Conservation (phyloP, 2,888 invertebrate species). For the Alsophila aescularia region DNA sequence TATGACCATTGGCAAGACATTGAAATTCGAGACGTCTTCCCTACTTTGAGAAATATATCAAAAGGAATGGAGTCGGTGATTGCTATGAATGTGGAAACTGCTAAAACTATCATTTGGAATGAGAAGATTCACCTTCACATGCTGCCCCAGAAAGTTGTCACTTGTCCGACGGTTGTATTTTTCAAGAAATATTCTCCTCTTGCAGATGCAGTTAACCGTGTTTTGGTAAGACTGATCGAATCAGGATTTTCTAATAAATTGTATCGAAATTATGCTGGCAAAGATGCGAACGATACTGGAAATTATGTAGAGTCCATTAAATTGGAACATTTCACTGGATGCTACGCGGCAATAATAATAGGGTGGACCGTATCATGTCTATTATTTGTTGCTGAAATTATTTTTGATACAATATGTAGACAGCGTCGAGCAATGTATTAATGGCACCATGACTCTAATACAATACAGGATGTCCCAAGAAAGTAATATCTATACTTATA, state of each 20-base stretch:
- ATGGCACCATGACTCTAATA: no score
- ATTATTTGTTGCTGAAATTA: conserved; percentile 57
- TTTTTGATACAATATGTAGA: conserved; percentile 39
- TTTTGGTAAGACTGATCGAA: conserved; percentile 57
- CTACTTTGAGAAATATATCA: conserved; percentile 50
- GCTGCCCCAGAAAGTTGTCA: conserved; percentile 53
- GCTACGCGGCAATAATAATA: conserved; percentile 57
- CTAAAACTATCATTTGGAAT: conserved; percentile 45
- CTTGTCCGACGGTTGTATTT: conserved; percentile 60
- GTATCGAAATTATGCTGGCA: conserved; percentile 47
- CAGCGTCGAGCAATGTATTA: background rate
- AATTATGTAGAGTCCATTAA: conserved; percentile 51
- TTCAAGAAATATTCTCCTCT: conserved; percentile 71
- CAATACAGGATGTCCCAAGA: no score
- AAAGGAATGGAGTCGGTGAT: conserved; percentile 60
- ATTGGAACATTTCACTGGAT: conserved; percentile 62
- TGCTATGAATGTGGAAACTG: conserved; percentile 59
- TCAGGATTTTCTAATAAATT: conserved; percentile 60
- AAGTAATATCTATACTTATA: no score
- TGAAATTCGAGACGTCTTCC: conserved; percentile 48
- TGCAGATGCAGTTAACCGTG: conserved; percentile 46
- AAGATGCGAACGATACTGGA: conserved; percentile 15
- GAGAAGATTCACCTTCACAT: conserved; percentile 52
- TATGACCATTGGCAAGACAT: conserved; percentile 59
- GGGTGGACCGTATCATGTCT: conserved; percentile 60